phyloP scores from a whole-genome alignment of 1,140 invertebrate genomes.

The Drosophila teissieri region DNA sequence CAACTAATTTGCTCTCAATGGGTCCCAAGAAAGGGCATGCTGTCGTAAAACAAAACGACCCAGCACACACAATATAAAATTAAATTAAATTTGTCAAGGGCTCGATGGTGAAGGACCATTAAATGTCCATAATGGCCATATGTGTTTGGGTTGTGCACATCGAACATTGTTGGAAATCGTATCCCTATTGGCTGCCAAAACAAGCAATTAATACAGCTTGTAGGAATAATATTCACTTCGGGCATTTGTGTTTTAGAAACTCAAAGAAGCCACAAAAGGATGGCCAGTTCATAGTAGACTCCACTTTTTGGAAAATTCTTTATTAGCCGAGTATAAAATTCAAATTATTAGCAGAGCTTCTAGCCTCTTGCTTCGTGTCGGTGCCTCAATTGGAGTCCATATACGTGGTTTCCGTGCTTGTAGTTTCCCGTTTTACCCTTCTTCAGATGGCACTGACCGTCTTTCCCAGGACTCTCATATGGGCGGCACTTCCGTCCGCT shows the following conservation, averaged over 20 bases:
- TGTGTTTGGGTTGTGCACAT: not conserved
- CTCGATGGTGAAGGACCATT: not conserved
- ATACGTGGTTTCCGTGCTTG: slow-evolving; percentile 40
- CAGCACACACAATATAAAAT: slow-evolving; percentile 36
- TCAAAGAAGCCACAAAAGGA: not conserved
- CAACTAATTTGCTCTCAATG: slow-evolving; percentile 64
- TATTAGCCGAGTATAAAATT: not conserved
- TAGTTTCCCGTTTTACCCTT: slow-evolving; percentile 17
- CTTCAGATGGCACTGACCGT: slow-evolving; percentile 20
- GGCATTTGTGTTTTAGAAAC: not conserved
- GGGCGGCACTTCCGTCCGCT: slow-evolving; percentile 33
- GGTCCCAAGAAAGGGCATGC: slow-evolving; percentile 26
- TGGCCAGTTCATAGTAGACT: too few species aligned
- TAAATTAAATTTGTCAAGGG: slow-evolving; percentile 56
- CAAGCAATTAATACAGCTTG: not conserved
- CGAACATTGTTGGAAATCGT: not conserved
- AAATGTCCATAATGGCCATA: not conserved
- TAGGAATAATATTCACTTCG: not conserved
- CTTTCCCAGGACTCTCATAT: slow-evolving; percentile 31
- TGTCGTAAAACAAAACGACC: slow-evolving; percentile 55
- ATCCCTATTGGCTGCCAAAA: not conserved
- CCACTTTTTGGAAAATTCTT: too few species aligned
- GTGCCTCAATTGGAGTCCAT: slow-evolving; percentile 23
- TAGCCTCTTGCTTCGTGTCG: slow-evolving; percentile 3
- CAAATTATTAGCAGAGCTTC: not conserved